Evolutionary conservation across 2,888 invertebrate genomes (phyloP), one percentile per base, ranked within the genome.

Genomic region (Pseudoips prasinana): DNA sequence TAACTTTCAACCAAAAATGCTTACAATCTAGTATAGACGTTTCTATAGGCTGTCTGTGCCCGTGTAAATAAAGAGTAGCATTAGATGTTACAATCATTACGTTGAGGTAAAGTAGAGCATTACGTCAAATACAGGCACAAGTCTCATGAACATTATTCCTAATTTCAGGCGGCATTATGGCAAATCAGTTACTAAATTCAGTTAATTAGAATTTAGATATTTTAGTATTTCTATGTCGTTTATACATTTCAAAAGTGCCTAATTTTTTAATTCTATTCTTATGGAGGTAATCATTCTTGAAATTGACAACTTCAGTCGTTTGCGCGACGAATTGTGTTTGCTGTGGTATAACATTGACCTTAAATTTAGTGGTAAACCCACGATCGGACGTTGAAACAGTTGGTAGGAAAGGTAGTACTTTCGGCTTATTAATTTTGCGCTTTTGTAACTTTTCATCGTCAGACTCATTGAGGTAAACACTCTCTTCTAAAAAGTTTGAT

Each of bases 351-450:
- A 82, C 51, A 33, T 79, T 80, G 1, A 89, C 74, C 68, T 67
- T 74, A 46, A 89, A 89, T 29, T 71, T 72, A 29, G 85, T 81
- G 10, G 89, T 89, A 39, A 73, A 87, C 1, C 89, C 89, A 30
- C 56, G 67, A 23, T 53, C 71, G 3, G 87, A 87, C 2, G 74
- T 81, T 10, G 75, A 62, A 1, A 72, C 82, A 3, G 85, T 82
- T 1, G 88, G 86, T 35, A 74, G 53, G 33, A 79, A 81, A 2
- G 87, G 88, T 26, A 85, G 48, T 20, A 82, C 79, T 64, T 78
- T 81, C 1, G 78, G 80, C 17, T 67, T 73, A 39, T 72, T 76
- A 2, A 68, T 46, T 5, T 51, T 47, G 7, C 34, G 33, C 31
- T 73, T 78, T 24, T 54, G 58, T 35, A 67, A 73, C 35, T 58